phyloP scores from a whole-genome alignment of 2,797 vertebrate species.

The Pristis pectinata region DNA sequence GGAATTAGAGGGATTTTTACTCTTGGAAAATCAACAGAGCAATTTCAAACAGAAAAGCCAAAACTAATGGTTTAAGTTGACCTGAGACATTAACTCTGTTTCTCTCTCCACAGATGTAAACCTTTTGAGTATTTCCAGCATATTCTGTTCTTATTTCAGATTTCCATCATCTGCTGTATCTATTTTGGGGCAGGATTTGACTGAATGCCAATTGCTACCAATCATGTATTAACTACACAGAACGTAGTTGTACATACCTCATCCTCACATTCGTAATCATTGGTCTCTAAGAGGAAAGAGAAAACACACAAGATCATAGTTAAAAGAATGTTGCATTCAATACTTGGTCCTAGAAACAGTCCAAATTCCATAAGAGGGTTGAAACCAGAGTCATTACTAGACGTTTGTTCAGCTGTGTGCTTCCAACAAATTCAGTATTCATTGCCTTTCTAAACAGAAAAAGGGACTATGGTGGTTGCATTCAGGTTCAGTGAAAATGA shows the following conservation, averaged over 20 bases:
- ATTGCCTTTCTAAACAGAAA: background rate
- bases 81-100: no score
- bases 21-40: background rate
- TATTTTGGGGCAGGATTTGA: background rate
- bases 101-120: no score
- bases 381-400: background rate
- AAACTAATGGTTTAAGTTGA: no score
- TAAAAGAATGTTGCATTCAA: background rate
- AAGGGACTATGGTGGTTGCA: background rate
- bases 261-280: background rate
- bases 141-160: no score
- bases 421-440: background rate
- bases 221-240: background rate
- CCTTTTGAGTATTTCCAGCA: no score
- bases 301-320: background rate
- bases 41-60: no score
- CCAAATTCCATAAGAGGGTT: background rate
- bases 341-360: background rate
- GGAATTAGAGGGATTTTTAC: background rate
- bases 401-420: background rate
- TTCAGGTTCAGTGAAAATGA: background rate
- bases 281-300: constrained; percentile 5
- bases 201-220: background rate
- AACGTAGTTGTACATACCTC: background rate
- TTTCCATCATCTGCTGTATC: no score